Conservation (phyloP, 2,113 vertebrate species). For the Thamnophis sirtalis region DNA sequence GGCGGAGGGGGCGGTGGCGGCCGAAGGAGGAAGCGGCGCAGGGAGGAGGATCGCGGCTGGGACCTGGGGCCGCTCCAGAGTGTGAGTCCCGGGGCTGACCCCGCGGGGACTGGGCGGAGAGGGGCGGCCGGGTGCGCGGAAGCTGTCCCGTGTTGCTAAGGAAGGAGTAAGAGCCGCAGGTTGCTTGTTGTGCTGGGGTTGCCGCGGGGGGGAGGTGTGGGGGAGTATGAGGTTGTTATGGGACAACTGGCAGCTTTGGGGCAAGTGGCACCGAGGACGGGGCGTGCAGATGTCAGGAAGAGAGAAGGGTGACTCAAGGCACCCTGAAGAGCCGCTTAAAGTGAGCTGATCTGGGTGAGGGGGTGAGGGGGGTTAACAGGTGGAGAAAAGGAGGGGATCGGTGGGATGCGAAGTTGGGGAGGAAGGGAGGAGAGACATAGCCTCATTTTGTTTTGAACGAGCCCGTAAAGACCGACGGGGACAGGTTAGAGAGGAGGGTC, state of each 20-base stretch:
- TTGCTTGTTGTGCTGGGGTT: constrained; percentile 29
- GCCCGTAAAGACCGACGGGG: not conserved
- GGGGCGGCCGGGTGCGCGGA: constrained; percentile 41
- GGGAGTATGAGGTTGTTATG: not conserved
- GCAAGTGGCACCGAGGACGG: constrained; percentile 6
- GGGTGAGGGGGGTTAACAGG: not conserved
- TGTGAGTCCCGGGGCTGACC: constrained; percentile 50
- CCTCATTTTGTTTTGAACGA: not conserved
- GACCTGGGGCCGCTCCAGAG: constrained; percentile 53
- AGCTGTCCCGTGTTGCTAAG: constrained; percentile 26
- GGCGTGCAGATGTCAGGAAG: not conserved
- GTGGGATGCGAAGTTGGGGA: not conserved
- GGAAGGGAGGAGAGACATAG: not conserved
- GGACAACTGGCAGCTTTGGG: constrained; percentile 10
- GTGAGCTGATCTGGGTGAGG: not conserved
- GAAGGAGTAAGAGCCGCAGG: constrained; percentile 54
- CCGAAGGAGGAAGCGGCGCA: constrained; percentile 22
- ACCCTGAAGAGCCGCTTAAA: not conserved
- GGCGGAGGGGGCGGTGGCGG: constrained; percentile 38
- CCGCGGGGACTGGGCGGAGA: constrained; percentile 44
- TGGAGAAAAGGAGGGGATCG: not conserved
- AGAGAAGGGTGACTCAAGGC: not conserved
- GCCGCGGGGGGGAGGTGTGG: constrained; percentile 5
- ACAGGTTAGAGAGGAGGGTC: not conserved
- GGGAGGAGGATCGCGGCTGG: constrained; percentile 48